Conservation (phyloP, 2,888 invertebrate genomes). For the Drosophila barbarae region DNA sequence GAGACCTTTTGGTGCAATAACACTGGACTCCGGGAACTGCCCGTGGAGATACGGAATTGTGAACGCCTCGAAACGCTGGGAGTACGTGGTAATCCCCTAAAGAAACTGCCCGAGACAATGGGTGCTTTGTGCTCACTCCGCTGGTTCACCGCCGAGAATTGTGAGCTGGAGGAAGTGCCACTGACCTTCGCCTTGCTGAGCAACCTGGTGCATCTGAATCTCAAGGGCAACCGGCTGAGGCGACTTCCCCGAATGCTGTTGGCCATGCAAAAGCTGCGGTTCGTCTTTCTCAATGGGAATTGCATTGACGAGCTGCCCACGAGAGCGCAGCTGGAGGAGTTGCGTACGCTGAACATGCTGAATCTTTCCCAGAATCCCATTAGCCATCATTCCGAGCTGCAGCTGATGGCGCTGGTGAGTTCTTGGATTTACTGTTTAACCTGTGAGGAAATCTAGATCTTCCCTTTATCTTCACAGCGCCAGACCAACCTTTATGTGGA, state of each 20-base stretch:
- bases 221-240: conserved; percentile 82
- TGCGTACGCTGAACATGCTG: conserved; percentile 80
- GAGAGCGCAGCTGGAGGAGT: conserved; percentile 51
- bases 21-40: conserved; percentile 82
- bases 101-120: conserved; percentile 82
- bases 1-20: conserved; percentile 86
- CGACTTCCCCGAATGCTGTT: conserved; percentile 80
- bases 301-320: conserved; percentile 66
- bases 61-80: conserved; percentile 84
- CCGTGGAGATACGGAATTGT: conserved; percentile 83
- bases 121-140: conserved; percentile 82
- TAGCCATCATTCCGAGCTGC: conserved; percentile 42
- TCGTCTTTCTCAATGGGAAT: conserved; percentile 82
- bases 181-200: conserved; percentile 81
- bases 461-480: conserved; percentile 19
- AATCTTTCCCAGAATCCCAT: conserved; percentile 82
- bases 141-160: conserved; percentile 85
- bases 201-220: conserved; percentile 83
- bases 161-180: conserved; percentile 82
- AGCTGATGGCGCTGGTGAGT: conserved; percentile 49
- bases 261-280: conserved; percentile 81
- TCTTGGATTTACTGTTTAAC: fast-evolving
- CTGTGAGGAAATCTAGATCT: background rate
- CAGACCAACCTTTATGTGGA: conserved; percentile 60
- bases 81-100: conserved; percentile 83